Percentiles rank a stretch among this genome's conserved stretches.
These are phyloP conservation scores for Thymelicus acteon DNA, from an alignment of 2,888 invertebrate genomes.

Conservation along the genomic window DNA sequence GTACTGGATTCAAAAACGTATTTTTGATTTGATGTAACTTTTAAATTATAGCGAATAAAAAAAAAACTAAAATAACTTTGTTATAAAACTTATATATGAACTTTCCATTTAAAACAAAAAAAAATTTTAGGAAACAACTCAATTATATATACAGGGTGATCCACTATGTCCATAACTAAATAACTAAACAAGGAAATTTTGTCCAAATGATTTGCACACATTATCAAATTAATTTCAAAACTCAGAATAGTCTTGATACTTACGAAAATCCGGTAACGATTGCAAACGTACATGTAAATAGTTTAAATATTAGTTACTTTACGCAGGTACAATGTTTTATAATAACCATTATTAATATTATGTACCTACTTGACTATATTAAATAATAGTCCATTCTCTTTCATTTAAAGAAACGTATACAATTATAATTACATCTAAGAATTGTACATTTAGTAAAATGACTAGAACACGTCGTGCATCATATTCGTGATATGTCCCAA, in stretches of 20 bases:
- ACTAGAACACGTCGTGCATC: conserved; percentile 41
- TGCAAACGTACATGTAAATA: neutral
- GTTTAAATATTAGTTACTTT: neutral
- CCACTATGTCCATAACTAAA: no score
- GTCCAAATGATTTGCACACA: neutral
- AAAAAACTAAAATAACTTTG: no score
- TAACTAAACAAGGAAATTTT: no score
- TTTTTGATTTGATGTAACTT: no score
- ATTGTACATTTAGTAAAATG: conserved; percentile 34
- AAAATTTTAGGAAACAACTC: no score
- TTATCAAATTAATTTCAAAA: neutral
- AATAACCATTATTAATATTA: neutral
- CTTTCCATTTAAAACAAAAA: no score
- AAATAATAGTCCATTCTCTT: neutral
- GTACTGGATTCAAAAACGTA: no score
- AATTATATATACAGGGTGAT: no score
- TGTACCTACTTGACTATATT: neutral
- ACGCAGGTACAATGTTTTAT: neutral
- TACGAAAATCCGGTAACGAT: no score
- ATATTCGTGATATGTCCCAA: conserved; percentile 41
- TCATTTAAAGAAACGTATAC: conserved; percentile 1
- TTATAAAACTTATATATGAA: no score
- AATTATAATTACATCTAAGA: conserved; percentile 22
- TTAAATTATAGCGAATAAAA: no score
- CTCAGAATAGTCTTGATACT: neutral